A percentile compares a stretch with the other conserved stretches of the same genome.
These are phyloP conservation scores for Marmota monax DNA, from an alignment of 2,113 vertebrate genomes.

Conservation along the genomic window DNA sequence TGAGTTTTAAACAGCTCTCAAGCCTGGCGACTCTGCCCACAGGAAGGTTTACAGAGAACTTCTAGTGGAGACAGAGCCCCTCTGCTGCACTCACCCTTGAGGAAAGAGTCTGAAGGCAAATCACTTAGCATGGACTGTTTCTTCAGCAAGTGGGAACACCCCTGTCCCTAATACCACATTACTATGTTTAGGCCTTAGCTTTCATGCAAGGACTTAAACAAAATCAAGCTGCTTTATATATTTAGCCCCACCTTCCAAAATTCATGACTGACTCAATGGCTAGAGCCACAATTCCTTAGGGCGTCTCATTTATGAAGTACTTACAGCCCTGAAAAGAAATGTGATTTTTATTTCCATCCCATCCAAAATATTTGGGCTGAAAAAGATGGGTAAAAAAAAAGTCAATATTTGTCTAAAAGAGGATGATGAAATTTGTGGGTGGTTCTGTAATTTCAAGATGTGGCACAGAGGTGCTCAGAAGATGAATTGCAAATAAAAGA, in stretches of 20 bases:
- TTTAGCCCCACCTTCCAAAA: background rate
- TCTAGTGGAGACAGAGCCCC: background rate
- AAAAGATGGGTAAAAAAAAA: slow-evolving; percentile 3
- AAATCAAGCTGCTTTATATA: background rate
- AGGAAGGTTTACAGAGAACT: background rate
- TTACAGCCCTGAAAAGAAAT: background rate
- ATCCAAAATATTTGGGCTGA: slow-evolving; percentile 8
- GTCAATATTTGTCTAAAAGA: slow-evolving; percentile 73
- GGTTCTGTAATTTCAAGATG: slow-evolving; percentile 72
- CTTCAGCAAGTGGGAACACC: background rate
- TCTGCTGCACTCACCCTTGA: background rate
- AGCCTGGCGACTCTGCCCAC: background rate
- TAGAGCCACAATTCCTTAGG: background rate
- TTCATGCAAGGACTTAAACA: background rate
- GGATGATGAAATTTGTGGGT: slow-evolving; percentile 66
- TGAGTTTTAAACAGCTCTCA: background rate
- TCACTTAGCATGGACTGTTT: background rate
- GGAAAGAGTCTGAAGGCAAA: background rate
- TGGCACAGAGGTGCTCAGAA: slow-evolving; percentile 51
- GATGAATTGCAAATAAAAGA: slow-evolving; percentile 78
- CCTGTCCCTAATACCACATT: background rate
- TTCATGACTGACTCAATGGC: background rate
- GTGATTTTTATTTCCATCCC: slow-evolving; percentile 25
- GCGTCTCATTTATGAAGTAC: background rate
- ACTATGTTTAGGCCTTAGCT: background rate